Evolutionary conservation across 2,888 invertebrate species (phyloP), one percentile per base, ranked within the genome.

Genomic region (Leucophenga montana): DNA sequence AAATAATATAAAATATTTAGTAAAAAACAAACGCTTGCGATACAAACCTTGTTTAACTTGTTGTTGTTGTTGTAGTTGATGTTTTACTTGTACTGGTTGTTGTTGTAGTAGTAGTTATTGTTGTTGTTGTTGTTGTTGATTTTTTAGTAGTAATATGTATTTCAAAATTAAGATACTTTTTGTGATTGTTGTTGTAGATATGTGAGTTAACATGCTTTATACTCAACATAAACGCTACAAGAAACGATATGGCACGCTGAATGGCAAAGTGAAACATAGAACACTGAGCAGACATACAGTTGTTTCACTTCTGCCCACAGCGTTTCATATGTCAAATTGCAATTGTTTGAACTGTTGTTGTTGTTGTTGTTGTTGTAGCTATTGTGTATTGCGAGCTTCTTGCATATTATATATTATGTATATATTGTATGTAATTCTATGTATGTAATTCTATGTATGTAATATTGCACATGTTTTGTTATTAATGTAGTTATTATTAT

Each of bases 21-120:
- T 46, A 56, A 16, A 27, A 27, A 27, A 3, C 27, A 27, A 27
- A 27, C 27, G 2, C 27, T 27, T 27, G 27, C 27, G 27, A 73
- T 76, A 76, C 76, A 76, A 76, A 76, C 76, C 76, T 76, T 72
- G 68, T 65, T 59, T 13, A 31, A 66, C 57, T 74, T 75, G 77
- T 75, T 77, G 78, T 76, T 76, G 78, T 84, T 74, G 77, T 75
- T 77, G 65, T 73, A 75, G 69, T 77, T 76, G 73, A 76, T 74
- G 70, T 68, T 72, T 71, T 73, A 73, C 67, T 68, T 70, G 67
- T 66, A 61, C 14, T 70, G 66, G 56, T 61, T 75, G 68, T 71
- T 70, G 64, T 71, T 71, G 61, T 76, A 44, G n/a, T 46, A 50
- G 57, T 69, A 53, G 57, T 70, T 65, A 68, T 78, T 74, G 70